A percentile compares a stretch with the other conserved stretches of the same genome.
phyloP scores from a whole-genome alignment of 2,113 vertebrate species.

The Odontophorus gujanensis region DNA sequence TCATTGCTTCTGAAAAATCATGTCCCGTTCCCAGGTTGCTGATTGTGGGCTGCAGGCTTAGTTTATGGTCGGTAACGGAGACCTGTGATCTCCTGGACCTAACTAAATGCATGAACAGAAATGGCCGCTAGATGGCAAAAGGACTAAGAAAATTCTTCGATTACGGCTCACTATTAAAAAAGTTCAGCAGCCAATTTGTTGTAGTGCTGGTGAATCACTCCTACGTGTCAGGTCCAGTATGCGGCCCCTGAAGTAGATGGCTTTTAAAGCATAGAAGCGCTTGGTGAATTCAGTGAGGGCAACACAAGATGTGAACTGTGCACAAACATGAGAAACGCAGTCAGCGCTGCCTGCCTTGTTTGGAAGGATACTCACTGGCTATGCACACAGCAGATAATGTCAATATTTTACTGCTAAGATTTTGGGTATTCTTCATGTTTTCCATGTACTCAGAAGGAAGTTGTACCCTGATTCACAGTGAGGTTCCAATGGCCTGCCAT shows the following conservation, averaged over 20 bases:
- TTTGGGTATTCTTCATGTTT: not conserved
- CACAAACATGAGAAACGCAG: accelerated
- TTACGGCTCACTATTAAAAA: not conserved
- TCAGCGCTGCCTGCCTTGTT: not conserved
- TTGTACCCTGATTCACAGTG: not conserved
- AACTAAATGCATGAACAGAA: not conserved
- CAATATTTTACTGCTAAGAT: not conserved
- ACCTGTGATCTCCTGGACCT: accelerated
- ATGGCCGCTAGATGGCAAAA: slow-evolving; percentile 33
- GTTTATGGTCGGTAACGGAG: accelerated
- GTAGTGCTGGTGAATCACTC: not conserved
- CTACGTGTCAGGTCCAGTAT: accelerated
- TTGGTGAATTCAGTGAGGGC: not conserved
- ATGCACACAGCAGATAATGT: not conserved
- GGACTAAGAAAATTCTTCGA: not conserved
- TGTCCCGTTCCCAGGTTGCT: not conserved
- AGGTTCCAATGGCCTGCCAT: not conserved
- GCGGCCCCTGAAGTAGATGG: not conserved
- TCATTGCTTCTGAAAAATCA: not conserved
- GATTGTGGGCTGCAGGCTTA: not conserved
- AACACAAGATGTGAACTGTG: not conserved
- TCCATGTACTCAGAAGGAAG: not conserved
- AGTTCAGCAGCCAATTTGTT: not conserved
- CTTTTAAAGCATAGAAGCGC: not conserved
- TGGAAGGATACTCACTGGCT: not conserved